Base-by-base conservation (phyloP, 2,797 vertebrate species). In the Knipowitschia caucasica region DNA sequence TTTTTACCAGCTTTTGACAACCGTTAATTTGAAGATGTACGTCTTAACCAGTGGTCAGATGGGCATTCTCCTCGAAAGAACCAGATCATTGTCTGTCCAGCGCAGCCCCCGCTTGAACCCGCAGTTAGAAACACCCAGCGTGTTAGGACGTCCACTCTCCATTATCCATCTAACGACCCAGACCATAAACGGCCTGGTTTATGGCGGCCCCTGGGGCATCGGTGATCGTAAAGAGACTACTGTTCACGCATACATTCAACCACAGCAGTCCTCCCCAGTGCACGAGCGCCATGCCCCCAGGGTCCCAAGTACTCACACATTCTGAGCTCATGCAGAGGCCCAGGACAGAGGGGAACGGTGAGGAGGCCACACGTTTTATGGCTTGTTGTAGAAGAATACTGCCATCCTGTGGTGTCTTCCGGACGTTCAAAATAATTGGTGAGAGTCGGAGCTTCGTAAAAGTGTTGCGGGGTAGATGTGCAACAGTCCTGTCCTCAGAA, bases 141-240 rank as follows among this genome's bases (percentile, higher is more conserved):
- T 11, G 15, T 46, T 30, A 30, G 26, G 15, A 31, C 27, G 15
- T 30, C 17, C 18, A 30, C 18, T 30, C 27, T 21, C 27, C 45
- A 47, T 33, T 33, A 47, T 23, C 15, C 17, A 4, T 7, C 45
- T 47, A 47, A 47, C 29, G 27, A 47, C 29, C 29, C 11, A 2
- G 29, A 2, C 27, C 26, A 23, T 47, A 47, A 47, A 47, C 45
- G 20, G 11, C n/a, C 11, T n/a, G 15, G 45, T 47, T 47, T 47
- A 47, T 21, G 45, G 18, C 3, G 5, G 29, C 23, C 18, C 45
- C 11, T 11, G 27, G 18, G 45, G 29, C 45, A 7, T n/a, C 12
- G 2, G 29, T 4, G 27, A 4, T 33, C 29, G 11, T 47, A 47
- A 47, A 47, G 27, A 31, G 2, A 47, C 29, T n/a, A 33, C 29